A percentile compares a stretch with the other conserved stretches of the same genome.
Conservation (phyloP, 2,797 vertebrate genomes). For the Hipposideros larvatus region DNA sequence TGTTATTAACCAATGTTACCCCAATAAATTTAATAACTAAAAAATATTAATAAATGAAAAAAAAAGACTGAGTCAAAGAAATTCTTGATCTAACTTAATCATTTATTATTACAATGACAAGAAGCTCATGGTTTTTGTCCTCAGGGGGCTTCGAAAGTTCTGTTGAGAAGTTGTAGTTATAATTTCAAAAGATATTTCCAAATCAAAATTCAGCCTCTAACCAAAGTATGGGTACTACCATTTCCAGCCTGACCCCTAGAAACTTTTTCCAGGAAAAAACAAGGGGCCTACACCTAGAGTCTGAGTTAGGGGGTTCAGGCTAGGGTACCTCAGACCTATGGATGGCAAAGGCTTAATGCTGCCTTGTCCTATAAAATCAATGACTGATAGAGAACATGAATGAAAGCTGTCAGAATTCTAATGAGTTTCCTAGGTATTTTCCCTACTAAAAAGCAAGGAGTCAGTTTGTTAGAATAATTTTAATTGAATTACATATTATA, state of each 20-base stretch:
- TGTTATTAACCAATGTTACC: not conserved
- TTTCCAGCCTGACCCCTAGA: not conserved
- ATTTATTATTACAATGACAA: not conserved
- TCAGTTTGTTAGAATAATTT: not conserved
- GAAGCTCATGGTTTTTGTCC: not conserved
- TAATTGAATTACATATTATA: not conserved
- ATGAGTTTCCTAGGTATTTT: not conserved
- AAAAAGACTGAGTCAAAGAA: not conserved
- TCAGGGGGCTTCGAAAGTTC: not conserved
- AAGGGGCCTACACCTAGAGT: not conserved
- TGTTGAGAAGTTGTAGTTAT: not conserved
- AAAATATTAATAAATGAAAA: not conserved
- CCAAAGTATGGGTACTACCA: not conserved
- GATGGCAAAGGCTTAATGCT: not conserved
- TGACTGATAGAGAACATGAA: not conserved
- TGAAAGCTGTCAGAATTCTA: not conserved
- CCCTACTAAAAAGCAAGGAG: not conserved
- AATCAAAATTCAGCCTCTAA: not conserved
- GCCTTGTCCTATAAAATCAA: not conserved
- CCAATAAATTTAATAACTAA: not conserved
- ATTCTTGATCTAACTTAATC: not conserved
- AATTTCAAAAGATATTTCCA: conserved; percentile 25
- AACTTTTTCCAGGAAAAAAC: not conserved
- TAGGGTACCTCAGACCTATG: not conserved
- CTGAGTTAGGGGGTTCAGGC: not conserved